Conservation (phyloP, 2,113 vertebrate species). For the Chaetodon trifascialis region DNA sequence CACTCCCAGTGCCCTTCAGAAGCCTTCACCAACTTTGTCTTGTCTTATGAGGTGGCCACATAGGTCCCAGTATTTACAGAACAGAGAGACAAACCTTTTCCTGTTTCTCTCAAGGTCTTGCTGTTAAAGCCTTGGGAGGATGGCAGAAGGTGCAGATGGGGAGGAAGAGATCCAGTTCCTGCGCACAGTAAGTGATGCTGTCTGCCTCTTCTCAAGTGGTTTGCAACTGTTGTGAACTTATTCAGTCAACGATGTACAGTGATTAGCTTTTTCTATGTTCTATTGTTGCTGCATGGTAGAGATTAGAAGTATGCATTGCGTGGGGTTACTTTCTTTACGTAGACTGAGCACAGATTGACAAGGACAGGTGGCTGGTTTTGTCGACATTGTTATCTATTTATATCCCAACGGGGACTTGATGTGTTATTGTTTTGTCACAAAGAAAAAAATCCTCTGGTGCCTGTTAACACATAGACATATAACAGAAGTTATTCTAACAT, state of each 20-base stretch:
- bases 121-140: slow-evolving; percentile 70
- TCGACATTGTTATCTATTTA: slow-evolving; percentile 86
- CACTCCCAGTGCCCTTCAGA: slow-evolving; percentile 62
- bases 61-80: slow-evolving; percentile 16
- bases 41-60: slow-evolving; percentile 25
- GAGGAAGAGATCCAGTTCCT: slow-evolving; percentile 95
- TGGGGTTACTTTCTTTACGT: slow-evolving; percentile 26
- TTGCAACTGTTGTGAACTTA: not conserved
- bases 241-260: not conserved
- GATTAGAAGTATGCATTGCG: not conserved
- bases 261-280: not conserved
- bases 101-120: slow-evolving; percentile 45
- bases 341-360: slow-evolving; percentile 68
- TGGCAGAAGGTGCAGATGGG: slow-evolving; percentile 92
- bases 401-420: slow-evolving; percentile 60
- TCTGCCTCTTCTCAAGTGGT: slow-evolving; percentile 16
- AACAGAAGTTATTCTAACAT: not conserved
- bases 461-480: slow-evolving; percentile 21
- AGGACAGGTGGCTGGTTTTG: slow-evolving; percentile 77
- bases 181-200: slow-evolving; percentile 89
- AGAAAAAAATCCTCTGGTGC: slow-evolving; percentile 31
- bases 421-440: slow-evolving; percentile 61
- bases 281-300: not conserved
- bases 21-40: slow-evolving; percentile 35
- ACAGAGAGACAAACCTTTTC: slow-evolving; percentile 21